Percentiles rank a stretch among this genome's conserved stretches.
Conservation (phyloP, 2,113 vertebrate species). For the Psephotus haematonotus region DNA sequence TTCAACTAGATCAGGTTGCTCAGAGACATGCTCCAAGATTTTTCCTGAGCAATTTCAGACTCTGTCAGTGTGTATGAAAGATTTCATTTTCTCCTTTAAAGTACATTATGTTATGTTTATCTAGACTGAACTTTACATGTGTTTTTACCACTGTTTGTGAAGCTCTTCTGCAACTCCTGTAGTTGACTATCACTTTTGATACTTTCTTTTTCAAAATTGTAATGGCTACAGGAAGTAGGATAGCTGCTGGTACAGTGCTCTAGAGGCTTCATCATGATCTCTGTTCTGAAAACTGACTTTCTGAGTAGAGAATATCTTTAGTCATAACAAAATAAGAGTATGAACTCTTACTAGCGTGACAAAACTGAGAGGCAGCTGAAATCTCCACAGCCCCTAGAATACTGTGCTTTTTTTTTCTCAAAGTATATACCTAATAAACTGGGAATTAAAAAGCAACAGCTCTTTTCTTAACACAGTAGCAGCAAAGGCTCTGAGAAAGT, state of each 20-base stretch:
- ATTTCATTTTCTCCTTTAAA: not conserved
- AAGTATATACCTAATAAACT: not conserved
- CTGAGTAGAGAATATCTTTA: not conserved
- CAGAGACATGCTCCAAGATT: not conserved
- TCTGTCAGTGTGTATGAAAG: not conserved
- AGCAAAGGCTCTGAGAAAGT: not conserved
- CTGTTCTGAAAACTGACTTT: not conserved
- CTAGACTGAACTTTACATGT: not conserved
- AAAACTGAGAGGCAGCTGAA: not conserved
- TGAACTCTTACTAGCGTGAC: not conserved
- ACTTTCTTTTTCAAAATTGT: not conserved
- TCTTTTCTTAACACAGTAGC: not conserved
- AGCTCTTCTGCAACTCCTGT: not conserved
- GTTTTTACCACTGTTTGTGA: not conserved
- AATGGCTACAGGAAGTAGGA: not conserved
- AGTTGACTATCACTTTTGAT: not conserved
- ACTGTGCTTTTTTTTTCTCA: not conserved
- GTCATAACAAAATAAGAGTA: not conserved
- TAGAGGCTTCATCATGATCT: not conserved
- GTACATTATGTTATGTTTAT: not conserved
- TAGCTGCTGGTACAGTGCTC: not conserved
- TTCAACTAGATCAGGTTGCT: not conserved
- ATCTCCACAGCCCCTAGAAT: not conserved
- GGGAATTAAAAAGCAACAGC: not conserved
- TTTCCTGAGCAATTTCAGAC: not conserved